Percentiles rank a stretch among this genome's conserved stretches.
Evolutionary conservation across 2,113 vertebrate genomes (phyloP).

Genomic region (Paramisgurnus dabryanus): DNA sequence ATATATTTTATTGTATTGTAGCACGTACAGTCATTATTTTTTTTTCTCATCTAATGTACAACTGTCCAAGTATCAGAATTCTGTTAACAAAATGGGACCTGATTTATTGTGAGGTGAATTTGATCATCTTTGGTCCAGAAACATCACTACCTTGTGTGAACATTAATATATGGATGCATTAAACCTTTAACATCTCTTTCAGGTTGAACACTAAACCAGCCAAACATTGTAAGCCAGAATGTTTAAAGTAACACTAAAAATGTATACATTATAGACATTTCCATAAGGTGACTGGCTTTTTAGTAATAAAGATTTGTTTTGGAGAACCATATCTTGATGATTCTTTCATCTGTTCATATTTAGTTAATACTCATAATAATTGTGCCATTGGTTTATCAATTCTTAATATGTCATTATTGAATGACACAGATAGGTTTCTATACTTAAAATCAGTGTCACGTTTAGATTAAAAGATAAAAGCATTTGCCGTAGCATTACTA

Average conservation of each 20-base stretch:
- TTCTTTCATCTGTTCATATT: background rate
- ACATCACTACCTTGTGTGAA: background rate
- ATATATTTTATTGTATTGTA: too few relatives aligned
- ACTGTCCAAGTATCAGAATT: background rate
- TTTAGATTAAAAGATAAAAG: background rate
- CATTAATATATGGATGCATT: background rate
- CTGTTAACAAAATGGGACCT: background rate
- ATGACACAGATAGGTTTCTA: too few relatives aligned
- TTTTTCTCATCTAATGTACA: background rate
- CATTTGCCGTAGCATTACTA: background rate
- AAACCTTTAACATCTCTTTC: background rate
- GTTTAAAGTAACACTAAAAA: constrained; percentile 67
- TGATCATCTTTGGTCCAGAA: background rate
- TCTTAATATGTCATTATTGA: background rate
- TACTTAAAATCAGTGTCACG: too few relatives aligned
- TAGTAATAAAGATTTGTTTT: constrained; percentile 76
- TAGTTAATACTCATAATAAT: background rate
- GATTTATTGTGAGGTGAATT: background rate
- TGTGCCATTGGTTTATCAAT: background rate
- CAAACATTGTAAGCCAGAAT: constrained; percentile 68
- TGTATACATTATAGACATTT: constrained; percentile 63
- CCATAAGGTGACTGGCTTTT: constrained; percentile 71
- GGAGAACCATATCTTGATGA: constrained; percentile 45
- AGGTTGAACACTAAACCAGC: constrained; percentile 52
- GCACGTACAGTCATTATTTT: background rate